Evolutionary conservation across 2,113 vertebrate species (phyloP).

Genomic region (Platycercus adscitus): DNA sequence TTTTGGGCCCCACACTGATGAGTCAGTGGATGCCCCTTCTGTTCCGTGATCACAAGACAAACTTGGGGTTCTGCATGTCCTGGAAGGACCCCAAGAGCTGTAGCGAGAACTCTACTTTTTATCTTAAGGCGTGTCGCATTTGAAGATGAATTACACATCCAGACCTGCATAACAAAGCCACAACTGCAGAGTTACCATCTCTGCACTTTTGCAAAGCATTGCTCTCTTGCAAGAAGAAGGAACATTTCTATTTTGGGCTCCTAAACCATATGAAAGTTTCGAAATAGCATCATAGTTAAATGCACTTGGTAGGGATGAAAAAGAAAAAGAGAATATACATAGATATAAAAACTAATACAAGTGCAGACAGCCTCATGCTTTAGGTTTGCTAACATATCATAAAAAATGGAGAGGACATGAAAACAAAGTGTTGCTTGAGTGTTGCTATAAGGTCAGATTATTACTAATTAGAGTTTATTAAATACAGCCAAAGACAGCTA

Average conservation of each 20-base stretch:
- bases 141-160: neutral
- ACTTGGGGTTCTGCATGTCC: neutral
- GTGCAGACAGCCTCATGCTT: neutral
- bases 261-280: conserved; percentile 8
- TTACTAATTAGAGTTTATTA: neutral
- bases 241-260: neutral
- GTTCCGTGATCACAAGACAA: neutral
- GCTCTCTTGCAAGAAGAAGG: neutral
- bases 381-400: neutral
- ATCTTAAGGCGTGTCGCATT: neutral
- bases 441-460: neutral
- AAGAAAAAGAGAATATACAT: neutral
- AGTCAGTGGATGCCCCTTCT: neutral
- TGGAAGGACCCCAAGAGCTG: neutral
- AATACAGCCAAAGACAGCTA: neutral
- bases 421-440: neutral
- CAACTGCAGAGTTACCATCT: neutral
- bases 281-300: neutral
- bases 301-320: neutral
- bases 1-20: neutral
- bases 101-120: neutral
- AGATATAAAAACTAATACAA: neutral
- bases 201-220: neutral
- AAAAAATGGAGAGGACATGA: neutral
- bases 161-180: neutral